Evolutionary conservation across 2,888 invertebrate species (phyloP).

Genomic region (Noctua comes): DNA sequence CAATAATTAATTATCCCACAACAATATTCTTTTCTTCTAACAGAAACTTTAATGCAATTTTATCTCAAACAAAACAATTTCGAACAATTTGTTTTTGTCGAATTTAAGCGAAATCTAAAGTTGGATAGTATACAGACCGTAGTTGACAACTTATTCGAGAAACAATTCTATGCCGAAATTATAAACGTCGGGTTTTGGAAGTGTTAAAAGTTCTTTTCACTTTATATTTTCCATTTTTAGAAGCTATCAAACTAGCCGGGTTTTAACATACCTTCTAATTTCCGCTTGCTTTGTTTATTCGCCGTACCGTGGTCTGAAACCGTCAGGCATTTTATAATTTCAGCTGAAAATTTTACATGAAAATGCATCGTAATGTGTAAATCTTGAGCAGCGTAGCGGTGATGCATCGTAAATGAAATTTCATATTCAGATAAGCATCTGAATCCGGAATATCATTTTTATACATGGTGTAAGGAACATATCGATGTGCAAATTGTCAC

Average conservation of each 20-base stretch:
- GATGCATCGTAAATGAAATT: background rate
- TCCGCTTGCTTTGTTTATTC: constrained; percentile 43
- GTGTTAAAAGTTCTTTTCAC: constrained; percentile 5
- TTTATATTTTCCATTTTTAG: constrained; percentile 23
- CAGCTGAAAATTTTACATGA: constrained; percentile 9
- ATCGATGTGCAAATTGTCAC: background rate
- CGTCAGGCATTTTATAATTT: constrained; percentile 25
- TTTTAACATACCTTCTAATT: constrained; percentile 33
- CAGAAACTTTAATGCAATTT: constrained; percentile 56
- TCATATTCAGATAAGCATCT: too few relatives aligned
- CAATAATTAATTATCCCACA: constrained; percentile 43
- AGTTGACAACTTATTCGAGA: constrained; percentile 21
- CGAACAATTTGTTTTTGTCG: constrained; percentile 38
- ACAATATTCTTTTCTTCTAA: constrained; percentile 30
- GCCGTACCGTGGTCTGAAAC: constrained; percentile 6
- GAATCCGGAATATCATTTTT: background rate
- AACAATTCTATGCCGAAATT: constrained; percentile 28
- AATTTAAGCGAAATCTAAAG: constrained; percentile 40
- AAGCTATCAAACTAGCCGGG: background rate
- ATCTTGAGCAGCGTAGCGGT: background rate
- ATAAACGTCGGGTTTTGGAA: constrained; percentile 7
- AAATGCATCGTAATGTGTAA: constrained; percentile 12
- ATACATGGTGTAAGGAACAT: background rate
- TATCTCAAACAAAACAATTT: constrained; percentile 34
- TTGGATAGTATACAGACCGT: constrained; percentile 38